Evolutionary conservation across 1,140 invertebrate species (phyloP).

Genomic region (Heliconius melpomene): DNA sequence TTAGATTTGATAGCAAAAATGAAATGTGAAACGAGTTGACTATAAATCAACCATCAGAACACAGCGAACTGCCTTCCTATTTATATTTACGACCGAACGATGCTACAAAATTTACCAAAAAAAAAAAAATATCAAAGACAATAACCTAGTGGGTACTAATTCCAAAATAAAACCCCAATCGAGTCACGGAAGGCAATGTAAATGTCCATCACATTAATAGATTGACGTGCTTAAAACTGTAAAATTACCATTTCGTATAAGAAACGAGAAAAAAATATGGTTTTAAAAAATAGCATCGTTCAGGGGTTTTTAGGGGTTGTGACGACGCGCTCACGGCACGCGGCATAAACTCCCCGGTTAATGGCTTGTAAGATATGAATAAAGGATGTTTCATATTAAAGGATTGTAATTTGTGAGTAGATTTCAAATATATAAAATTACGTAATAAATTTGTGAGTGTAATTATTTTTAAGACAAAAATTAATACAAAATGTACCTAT

Average conservation of each 20-base stretch:
- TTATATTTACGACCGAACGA: slow-evolving; percentile 52
- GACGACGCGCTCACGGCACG: slow-evolving; percentile 51
- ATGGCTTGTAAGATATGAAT: slow-evolving; percentile 48
- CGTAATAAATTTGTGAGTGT: too few relatives aligned
- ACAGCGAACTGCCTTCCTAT: slow-evolving; percentile 43
- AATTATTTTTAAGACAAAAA: too few relatives aligned
- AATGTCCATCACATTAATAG: slow-evolving; percentile 72
- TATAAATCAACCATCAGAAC: slow-evolving; percentile 48
- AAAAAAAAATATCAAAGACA: slow-evolving; percentile 48
- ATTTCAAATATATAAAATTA: neutral
- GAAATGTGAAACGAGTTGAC: neutral
- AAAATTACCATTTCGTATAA: slow-evolving; percentile 75
- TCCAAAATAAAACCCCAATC: slow-evolving; percentile 51
- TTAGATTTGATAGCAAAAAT: neutral
- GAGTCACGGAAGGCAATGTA: slow-evolving; percentile 69
- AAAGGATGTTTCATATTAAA: slow-evolving; percentile 24
- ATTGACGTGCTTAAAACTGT: slow-evolving; percentile 80
- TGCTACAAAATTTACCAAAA: slow-evolving; percentile 50
- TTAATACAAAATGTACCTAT: too few relatives aligned
- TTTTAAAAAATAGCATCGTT: slow-evolving; percentile 45
- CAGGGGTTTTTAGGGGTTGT: slow-evolving; percentile 44
- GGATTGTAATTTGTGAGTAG: slow-evolving; percentile 16
- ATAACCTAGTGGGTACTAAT: slow-evolving; percentile 50
- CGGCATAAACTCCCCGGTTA: slow-evolving; percentile 37
- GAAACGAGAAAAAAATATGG: slow-evolving; percentile 54